Base-by-base conservation (phyloP, 2,888 invertebrate species). In the Petrolisthes manimaculis region DNA sequence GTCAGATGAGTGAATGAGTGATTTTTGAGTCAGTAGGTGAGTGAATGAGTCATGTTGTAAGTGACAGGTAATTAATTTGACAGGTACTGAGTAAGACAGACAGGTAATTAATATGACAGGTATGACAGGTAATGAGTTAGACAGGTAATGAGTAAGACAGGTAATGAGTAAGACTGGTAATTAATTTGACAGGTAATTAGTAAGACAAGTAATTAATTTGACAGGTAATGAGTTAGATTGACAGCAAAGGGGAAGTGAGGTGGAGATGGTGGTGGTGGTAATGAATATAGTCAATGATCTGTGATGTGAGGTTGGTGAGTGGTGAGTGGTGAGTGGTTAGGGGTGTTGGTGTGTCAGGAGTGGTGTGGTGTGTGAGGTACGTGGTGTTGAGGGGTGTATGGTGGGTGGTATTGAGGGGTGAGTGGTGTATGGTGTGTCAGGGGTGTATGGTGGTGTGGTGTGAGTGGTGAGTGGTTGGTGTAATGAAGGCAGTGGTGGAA, bases 351-450 rank as follows among this genome's bases (percentile, higher is more conserved):
- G 74, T 5, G 21, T 18, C n/a, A n/a, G 21, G 3, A n/a, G 18
- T 18, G n/a, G 74, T 8, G n/a, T 51, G 21, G 56, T 21, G 79
- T 53, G 9, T 55, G 53, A 55, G 24, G 79, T 21, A 53, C 9
- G 51, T 53, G 24, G 24, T 51, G 77, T 53, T 78, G 61, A 56
- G 56, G 56, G n/a, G 74, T 83, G 83, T 69, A 21, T 53, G 74
- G 24, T 56, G 24, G 74, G 71, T 54, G 71, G 51, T 54, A 74
- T 71, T 83, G 74, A 54, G 37, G 37, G 21, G 77, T 37, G 37
- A 14, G 51, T 77, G 77, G 51, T 37, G 77, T 77, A 77, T 24
- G 51, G 37, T 77, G 51, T 24, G 77, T 77, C 24, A 61, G 53
- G 55, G 21, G 79, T n/a, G 77, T 12, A 24, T 53, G 37, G 24